Evolutionary conservation across 2,113 vertebrate species (phyloP), one percentile per base, ranked within the genome.

Genomic region (Tetrax tetrax): DNA sequence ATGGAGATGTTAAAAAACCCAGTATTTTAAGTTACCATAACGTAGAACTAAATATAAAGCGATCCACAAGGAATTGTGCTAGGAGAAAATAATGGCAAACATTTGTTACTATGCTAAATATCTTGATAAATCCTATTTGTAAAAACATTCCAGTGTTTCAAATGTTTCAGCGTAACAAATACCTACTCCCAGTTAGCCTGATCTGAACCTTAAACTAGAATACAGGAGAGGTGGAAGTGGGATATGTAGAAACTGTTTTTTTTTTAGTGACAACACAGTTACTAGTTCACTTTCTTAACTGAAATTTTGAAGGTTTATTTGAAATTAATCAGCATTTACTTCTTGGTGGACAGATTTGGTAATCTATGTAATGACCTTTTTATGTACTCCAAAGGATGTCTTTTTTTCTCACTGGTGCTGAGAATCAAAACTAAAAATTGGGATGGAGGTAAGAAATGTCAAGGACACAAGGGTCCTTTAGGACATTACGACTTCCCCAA

Each of bases 401-500:
- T 33, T 35, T 25, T n/a, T 43, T 68, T 59, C 48, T 45, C 4
- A 72, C 8, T 3, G 9, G 8, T 84, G 41, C 28, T 19, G 33
- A 75, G 31, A 83, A 89, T 28, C 25, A 37, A 60, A 90, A 82
- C n/a, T n/a, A 43, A 60, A 45, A 31, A 18, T 23, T 2, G 1
- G 9, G 5, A 71, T 5, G 8, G 66, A 64, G 19, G 41, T 35
- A 87, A 71, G 10, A 50, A 65, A 48, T n/a, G 27, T 59, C 41
- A 69, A 77, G 19, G 43, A 59, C 4, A 5, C 10, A 51, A 33
- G 6, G 4, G 12, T 66, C 43, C 14, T 78, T 50, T 41, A 60
- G 29, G 23, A 54, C 45, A 51, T 13, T 4, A 41, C 0, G 0
- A 65, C 20, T 48, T 88, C 41, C 70, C n/a, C 7, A 4, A 53